These are phyloP conservation scores for Drosophila histrio DNA, from an alignment of 2,888 invertebrate genomes.

Conservation along the genomic window DNA sequence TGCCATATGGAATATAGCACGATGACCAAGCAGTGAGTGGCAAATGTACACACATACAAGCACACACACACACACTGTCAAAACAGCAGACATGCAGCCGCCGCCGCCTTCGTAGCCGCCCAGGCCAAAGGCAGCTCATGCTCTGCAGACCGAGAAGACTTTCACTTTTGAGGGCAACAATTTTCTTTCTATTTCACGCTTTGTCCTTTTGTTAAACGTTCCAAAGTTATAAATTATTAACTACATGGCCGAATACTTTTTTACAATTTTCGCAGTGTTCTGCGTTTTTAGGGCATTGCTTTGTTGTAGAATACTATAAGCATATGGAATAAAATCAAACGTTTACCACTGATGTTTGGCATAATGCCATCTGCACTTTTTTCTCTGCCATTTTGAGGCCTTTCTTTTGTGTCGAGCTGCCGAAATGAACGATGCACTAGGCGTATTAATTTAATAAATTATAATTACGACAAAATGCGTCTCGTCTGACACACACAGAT, in stretches of 20 bases:
- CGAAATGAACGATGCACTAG: slow-evolving; percentile 16
- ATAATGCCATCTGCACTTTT: slow-evolving; percentile 87
- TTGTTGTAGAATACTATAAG: slow-evolving; percentile 20
- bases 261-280: background rate
- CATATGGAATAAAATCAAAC: slow-evolving; percentile 13
- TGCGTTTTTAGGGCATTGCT: slow-evolving; percentile 7
- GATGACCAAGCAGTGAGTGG: slow-evolving; percentile 20
- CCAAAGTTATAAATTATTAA: slow-evolving; percentile 18
- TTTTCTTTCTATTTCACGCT: slow-evolving; percentile 34
- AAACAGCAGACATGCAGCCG: slow-evolving; percentile 38
- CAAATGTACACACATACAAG: slow-evolving; percentile 14
- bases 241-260: background rate
- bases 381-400: slow-evolving; percentile 83
- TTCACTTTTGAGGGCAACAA: slow-evolving; percentile 57
- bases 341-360: slow-evolving; percentile 88
- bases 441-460: slow-evolving; percentile 23
- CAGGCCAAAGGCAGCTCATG: slow-evolving; percentile 30
- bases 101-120: slow-evolving; percentile 1
- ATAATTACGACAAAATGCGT: slow-evolving; percentile 31
- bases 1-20: slow-evolving; percentile 12
- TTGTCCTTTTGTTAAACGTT: background rate
- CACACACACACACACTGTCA: slow-evolving; percentile 16
- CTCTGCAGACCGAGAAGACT: slow-evolving; percentile 34
- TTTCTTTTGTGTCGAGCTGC: slow-evolving; percentile 30
- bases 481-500: slow-evolving; percentile 27